These are phyloP conservation scores for Centrocercus urophasianus DNA, from an alignment of 2,113 vertebrate genomes.

Conservation along the genomic window DNA sequence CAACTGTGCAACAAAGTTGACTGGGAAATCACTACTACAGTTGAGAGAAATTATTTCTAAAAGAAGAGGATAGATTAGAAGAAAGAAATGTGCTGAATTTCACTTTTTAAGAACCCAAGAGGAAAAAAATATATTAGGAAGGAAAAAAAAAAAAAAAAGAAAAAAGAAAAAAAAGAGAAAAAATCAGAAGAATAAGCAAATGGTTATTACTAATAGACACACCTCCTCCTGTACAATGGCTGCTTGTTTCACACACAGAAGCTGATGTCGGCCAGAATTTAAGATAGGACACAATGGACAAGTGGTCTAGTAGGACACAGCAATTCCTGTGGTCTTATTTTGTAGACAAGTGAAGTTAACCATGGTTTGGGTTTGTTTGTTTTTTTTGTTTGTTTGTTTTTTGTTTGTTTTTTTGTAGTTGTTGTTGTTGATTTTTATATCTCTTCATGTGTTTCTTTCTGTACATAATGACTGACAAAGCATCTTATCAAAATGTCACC, in stretches of 20 bases:
- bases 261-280: neutral
- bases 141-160: neutral
- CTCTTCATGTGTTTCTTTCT: neutral
- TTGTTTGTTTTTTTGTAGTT: neutral
- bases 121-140: neutral
- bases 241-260: neutral
- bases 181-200: neutral
- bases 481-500: neutral
- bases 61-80: neutral
- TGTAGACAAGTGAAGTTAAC: constrained; percentile 19
- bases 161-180: neutral
- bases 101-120: neutral
- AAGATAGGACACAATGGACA: neutral
- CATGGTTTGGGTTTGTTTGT: neutral
- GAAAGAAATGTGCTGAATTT: neutral
- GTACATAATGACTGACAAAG: neutral
- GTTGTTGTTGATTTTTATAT: neutral
- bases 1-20: neutral
- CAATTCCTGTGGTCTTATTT: neutral
- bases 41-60: neutral
- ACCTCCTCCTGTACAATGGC: neutral
- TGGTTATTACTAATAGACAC: neutral
- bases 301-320: neutral
- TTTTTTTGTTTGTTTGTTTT: neutral
- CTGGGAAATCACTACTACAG: neutral